Base-by-base conservation (phyloP, 1,140 invertebrate species). In the Latrodectus geometricus region DNA sequence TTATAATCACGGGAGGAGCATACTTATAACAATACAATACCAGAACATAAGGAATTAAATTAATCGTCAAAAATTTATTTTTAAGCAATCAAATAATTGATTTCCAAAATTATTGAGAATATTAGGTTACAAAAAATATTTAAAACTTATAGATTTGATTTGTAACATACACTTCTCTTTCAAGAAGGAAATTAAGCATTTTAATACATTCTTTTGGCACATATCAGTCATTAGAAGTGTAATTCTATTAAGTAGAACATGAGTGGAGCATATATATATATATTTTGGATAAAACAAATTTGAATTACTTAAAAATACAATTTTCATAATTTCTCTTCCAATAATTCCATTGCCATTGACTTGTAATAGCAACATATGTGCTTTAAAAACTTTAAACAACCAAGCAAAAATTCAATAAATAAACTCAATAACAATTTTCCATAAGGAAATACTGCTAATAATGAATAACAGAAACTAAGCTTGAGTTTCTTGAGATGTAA, bases 371-470 rank as follows among this genome's bases (percentile, higher is more conserved):
- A 61, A 61, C 17, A 61, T 61, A 61, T 35, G 35, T 35, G 35
- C 54, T 14, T 61, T 61, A 17, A 17, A 61, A 61, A 61, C 54
- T 17, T 61, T 4, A 8, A 61, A 11, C 11, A 61, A 61, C 11
- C 11, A 61, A 61, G 54, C 11, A 61, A 61, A 61, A 61, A 61
- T 14, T 61, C 54, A 61, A 61, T 61, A 61, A 61, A 61, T 61
- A 61, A 61, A 61, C 14, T 56, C 14, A 61, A 61, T 17, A 61
- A 61, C 17, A 61, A 61, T 69, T 69, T 21, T 21, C 21, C 20
- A 35, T 15, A 84, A n/a, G 69, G 35, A 76, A 84, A 84, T 84
- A 84, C 74, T 82, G 80, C 54, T 76, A 75, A 23, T 21, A 21
- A 76, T 50, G 68, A 52, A 49, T 61, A 54, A 75, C 35, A 84